phyloP scores from a whole-genome alignment of 2,797 vertebrate species.

The Cheirogaleus major region DNA sequence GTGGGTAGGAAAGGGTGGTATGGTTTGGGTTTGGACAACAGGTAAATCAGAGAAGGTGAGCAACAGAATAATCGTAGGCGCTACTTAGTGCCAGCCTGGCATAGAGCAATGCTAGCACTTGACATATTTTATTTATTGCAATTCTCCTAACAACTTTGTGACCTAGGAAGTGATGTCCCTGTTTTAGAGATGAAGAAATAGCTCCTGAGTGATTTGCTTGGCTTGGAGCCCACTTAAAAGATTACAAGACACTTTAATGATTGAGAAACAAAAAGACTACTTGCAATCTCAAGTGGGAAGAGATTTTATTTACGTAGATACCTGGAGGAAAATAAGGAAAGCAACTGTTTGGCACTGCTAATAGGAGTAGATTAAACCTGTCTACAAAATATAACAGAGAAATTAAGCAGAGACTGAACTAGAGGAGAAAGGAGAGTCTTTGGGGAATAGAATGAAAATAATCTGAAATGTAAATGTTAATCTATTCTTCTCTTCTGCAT shows the following conservation, averaged over 20 bases:
- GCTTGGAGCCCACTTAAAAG: neutral
- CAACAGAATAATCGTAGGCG: neutral
- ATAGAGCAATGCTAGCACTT: neutral
- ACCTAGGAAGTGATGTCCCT: neutral
- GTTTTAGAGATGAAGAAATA: neutral
- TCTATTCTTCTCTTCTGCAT: neutral
- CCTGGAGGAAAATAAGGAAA: neutral
- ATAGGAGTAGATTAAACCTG: neutral
- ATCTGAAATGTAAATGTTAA: neutral
- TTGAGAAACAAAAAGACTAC: neutral
- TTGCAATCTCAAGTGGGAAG: neutral
- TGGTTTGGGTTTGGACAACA: neutral
- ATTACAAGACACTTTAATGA: neutral
- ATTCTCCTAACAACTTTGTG: neutral
- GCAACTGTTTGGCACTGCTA: neutral
- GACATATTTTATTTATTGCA: neutral
- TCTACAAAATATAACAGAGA: too few species aligned
- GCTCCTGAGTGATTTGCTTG: neutral
- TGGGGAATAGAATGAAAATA: neutral
- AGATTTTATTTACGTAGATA: neutral
- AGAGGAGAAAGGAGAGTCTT: neutral
- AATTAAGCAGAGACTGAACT: neutral
- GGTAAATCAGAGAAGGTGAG: neutral
- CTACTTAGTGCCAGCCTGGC: neutral
- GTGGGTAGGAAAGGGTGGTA: accelerated